phyloP scores from a whole-genome alignment of 1,140 invertebrate genomes.

The Caenorhabditis tropicalis region DNA sequence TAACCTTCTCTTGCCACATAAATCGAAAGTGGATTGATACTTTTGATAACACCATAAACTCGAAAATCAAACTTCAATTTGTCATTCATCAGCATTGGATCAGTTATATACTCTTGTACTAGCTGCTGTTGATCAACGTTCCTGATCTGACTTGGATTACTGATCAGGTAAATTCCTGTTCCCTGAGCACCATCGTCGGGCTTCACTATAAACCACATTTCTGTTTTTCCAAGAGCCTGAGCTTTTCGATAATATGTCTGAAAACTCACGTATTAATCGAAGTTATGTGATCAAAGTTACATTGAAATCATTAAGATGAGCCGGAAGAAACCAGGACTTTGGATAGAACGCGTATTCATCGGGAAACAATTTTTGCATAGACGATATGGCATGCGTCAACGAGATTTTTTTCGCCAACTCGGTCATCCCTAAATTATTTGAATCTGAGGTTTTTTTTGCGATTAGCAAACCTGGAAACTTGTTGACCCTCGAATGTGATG shows the following conservation, averaged over 20 bases:
- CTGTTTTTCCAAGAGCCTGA: constrained; percentile 33
- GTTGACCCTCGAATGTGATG: constrained; percentile 72
- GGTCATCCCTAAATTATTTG: constrained; percentile 73
- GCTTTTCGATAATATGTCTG: constrained; percentile 50
- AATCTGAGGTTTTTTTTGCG: background rate
- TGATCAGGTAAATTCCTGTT: constrained; percentile 75
- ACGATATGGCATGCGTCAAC: constrained; percentile 73
- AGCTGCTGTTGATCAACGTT: constrained; percentile 67
- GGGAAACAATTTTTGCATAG: constrained; percentile 74
- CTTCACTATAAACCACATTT: constrained; percentile 74
- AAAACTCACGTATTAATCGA: constrained; percentile 60
- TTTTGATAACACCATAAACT: constrained; percentile 74
- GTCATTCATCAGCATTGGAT: constrained; percentile 74
- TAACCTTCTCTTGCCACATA: constrained; percentile 74
- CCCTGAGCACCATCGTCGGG: constrained; percentile 75
- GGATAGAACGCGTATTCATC: constrained; percentile 75
- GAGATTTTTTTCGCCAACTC: constrained; percentile 74
- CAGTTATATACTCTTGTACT: constrained; percentile 73
- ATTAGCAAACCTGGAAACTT: constrained; percentile 71
- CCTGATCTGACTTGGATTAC: constrained; percentile 72
- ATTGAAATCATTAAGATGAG: constrained; percentile 67
- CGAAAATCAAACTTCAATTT: constrained; percentile 75
- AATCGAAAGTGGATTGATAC: constrained; percentile 74
- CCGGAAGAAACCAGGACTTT: constrained; percentile 74
- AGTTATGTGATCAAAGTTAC: constrained; percentile 71